These are phyloP conservation scores for Pachycephus smyrnensis DNA, from an alignment of 2,888 invertebrate genomes.

Conservation along the genomic window DNA sequence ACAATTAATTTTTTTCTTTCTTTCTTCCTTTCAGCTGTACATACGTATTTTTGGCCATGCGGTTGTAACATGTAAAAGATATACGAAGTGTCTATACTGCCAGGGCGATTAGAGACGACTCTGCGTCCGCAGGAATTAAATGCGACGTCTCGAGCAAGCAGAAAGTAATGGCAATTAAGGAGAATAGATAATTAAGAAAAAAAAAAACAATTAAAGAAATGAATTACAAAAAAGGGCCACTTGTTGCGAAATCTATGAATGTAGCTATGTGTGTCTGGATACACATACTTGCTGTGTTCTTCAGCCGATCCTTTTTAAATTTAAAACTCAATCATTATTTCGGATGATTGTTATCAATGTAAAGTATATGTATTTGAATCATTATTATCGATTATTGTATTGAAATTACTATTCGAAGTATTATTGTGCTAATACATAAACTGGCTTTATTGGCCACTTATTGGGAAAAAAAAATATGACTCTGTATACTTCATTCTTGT, in stretches of 20 bases:
- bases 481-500: neutral
- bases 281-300: conserved; percentile 25
- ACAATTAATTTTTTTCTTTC: neutral
- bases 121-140: neutral
- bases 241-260: conserved; percentile 45
- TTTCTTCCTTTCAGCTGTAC: neutral
- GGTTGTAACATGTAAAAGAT: neutral
- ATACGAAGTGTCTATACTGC: neutral
- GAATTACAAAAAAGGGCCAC: neutral
- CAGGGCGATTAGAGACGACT: neutral
- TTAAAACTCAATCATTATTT: conserved; percentile 28
- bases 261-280: conserved; percentile 43
- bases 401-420: conserved; percentile 54
- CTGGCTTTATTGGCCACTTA: conserved; percentile 51
- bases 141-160: neutral
- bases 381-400: conserved; percentile 53
- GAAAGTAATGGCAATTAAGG: conserved; percentile 8
- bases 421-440: conserved; percentile 57
- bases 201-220: neutral
- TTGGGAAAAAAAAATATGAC: conserved; percentile 11
- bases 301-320: conserved; percentile 34
- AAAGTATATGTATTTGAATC: conserved; percentile 50
- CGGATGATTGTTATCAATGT: conserved; percentile 51
- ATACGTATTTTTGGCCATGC: neutral
- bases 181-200: neutral